Evolutionary conservation across 2,888 invertebrate genomes (phyloP).

Genomic region (Branchipolynoe longqiensis): DNA sequence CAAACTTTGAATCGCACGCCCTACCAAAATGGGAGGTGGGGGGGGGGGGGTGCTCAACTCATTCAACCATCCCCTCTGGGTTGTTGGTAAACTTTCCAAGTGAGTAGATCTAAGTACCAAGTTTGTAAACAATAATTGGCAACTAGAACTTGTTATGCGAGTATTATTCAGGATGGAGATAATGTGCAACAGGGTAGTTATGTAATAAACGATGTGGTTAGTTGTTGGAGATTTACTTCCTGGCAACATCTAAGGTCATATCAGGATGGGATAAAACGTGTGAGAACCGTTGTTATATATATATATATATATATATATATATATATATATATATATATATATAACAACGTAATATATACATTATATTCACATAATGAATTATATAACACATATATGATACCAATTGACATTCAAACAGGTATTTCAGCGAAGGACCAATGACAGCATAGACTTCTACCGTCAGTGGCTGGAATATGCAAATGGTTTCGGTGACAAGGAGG

Average conservation of each 20-base stretch:
- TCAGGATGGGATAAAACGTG: no score
- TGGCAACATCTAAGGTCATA: no score
- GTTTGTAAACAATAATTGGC: no score
- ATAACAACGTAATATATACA: background rate
- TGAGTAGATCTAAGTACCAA: no score
- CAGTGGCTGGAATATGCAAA: constrained; percentile 23
- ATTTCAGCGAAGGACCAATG: constrained; percentile 12
- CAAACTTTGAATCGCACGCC: no score
- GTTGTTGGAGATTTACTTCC: no score
- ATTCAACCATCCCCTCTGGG: background rate
- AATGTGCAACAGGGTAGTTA: no score
- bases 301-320: no score
- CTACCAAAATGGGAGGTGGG: background rate
- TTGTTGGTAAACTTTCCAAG: background rate
- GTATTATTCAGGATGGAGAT: no score
- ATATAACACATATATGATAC: background rate
- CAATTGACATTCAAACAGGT: constrained; percentile 7
- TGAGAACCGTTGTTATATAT: background rate
- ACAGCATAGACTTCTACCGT: constrained; percentile 30
- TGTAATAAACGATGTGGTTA: no score
- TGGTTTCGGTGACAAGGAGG: background rate
- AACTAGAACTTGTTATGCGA: background rate
- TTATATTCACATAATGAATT: background rate
- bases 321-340: background rate
- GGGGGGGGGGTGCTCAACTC: background rate